These are phyloP conservation scores for Lamprotornis superbus DNA, from an alignment of 2,113 vertebrate species.

Conservation along the genomic window DNA sequence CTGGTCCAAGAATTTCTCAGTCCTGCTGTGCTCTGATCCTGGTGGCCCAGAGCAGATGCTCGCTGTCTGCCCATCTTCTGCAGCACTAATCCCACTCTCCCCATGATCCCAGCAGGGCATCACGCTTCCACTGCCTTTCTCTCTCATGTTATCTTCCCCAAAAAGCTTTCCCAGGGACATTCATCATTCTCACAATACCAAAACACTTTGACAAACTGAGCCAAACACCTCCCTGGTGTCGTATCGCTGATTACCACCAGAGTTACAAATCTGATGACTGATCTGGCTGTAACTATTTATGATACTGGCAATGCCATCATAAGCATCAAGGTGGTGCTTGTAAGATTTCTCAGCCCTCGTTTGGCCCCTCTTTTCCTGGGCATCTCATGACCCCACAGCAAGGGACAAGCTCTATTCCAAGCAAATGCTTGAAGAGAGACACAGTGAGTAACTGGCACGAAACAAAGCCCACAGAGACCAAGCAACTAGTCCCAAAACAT, in stretches of 20 bases:
- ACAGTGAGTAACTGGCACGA: not conserved
- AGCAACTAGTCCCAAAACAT: not conserved
- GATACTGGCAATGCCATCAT: not conserved
- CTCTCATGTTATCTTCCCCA: not conserved
- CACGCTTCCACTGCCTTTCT: not conserved
- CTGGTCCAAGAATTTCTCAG: slow-evolving; percentile 37
- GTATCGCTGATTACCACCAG: not conserved
- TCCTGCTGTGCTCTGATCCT: slow-evolving; percentile 33
- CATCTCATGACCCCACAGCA: not conserved
- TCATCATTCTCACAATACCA: not conserved
- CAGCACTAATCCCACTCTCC: not conserved
- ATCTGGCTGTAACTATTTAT: not conserved
- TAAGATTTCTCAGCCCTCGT: not conserved
- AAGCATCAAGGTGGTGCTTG: not conserved
- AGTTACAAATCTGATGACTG: not conserved
- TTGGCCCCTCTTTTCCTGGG: not conserved
- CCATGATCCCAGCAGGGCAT: not conserved
- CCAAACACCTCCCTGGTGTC: not conserved
- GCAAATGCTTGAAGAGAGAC: not conserved
- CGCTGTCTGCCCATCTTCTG: not conserved
- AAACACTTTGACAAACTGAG: not conserved
- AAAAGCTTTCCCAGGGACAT: not conserved
- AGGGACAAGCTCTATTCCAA: not conserved
- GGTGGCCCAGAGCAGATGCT: slow-evolving; percentile 52
- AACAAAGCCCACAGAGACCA: not conserved